Base-by-base conservation (phyloP, 1,140 invertebrate species). In the Plodia interpunctella region DNA sequence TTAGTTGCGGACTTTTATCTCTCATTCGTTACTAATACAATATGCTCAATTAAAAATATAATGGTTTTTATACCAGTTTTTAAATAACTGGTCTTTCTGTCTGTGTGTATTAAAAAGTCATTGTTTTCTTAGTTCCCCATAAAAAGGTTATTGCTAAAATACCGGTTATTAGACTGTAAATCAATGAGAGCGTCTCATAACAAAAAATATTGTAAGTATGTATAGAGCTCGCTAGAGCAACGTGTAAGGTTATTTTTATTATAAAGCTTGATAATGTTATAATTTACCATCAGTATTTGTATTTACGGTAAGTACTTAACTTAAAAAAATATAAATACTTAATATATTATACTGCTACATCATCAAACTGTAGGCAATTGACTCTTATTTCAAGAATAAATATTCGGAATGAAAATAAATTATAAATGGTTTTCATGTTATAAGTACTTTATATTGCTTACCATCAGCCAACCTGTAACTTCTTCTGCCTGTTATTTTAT, bases 11-110 rank as follows among this genome's bases (percentile, higher is more conserved):
- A 25, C 44, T 59, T 59, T 21, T 49, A 59, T 52, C 20, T 18
- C 20, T 53, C 6, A 25, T 53, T 53, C 19, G 51, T 53, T 53
- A 25, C 19, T 53, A 60, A 54, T 50, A 21, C 65, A 69, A 65
- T 49, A 32, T 18, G 10, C 15, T 63, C 59, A 64, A 66, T 69
- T 65, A 20, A 55, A 67, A 68, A 57, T 68, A 51, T 28, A 25
- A 50, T 61, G 20, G 55, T 19, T 17, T 49, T 28, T 50, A 63
- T 58, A 44, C 51, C n/a, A 25, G 18, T 30, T 57, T 30, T 28
- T 49, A 2, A 54, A 25, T 38, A 57, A 59, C 50, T 59, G n/a
- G n/a, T n/a, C n/a, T n/a, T n/a, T n/a, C n/a, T 59, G 52, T 65
- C 60, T 61, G 53, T 65, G 60, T 65, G 56, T 44, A 38, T 53